Conservation (phyloP, 2,113 vertebrate genomes). For the Microtus ochrogaster region DNA sequence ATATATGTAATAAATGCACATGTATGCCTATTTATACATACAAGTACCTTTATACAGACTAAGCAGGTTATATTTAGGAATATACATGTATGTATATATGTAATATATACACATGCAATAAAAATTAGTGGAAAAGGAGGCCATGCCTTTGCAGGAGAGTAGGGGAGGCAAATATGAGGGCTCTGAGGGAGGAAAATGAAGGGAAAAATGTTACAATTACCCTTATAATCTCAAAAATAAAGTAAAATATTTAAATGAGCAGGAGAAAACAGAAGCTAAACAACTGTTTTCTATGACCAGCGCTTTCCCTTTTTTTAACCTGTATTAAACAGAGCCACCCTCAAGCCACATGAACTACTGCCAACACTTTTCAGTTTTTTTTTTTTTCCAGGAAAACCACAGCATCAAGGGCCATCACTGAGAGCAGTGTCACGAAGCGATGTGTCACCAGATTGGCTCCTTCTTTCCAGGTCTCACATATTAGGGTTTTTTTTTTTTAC, state of each 20-base stretch:
- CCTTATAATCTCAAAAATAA: neutral
- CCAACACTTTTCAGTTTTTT: neutral
- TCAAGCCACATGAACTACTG: neutral
- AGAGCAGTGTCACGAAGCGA: neutral
- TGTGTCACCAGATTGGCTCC: neutral
- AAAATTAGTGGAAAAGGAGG: neutral
- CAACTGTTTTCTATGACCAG: neutral
- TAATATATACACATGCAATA: neutral
- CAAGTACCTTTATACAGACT: neutral
- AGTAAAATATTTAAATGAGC: neutral
- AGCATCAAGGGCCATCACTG: neutral
- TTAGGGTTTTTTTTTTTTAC: neutral
- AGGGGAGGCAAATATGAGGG: neutral
- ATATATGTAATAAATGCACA: too few species aligned
- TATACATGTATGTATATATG: neutral
- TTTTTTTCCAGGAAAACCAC: neutral
- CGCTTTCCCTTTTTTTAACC: neutral
- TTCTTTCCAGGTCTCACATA: neutral
- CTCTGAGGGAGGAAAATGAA: neutral
- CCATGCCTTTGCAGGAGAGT: neutral
- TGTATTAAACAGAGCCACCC: neutral
- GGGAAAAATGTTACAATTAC: neutral
- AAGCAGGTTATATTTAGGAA: neutral
- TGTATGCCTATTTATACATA: neutral
- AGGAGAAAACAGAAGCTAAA: neutral